Conservation (phyloP, 2,797 vertebrate species). For the Megalops cyprinoides region DNA sequence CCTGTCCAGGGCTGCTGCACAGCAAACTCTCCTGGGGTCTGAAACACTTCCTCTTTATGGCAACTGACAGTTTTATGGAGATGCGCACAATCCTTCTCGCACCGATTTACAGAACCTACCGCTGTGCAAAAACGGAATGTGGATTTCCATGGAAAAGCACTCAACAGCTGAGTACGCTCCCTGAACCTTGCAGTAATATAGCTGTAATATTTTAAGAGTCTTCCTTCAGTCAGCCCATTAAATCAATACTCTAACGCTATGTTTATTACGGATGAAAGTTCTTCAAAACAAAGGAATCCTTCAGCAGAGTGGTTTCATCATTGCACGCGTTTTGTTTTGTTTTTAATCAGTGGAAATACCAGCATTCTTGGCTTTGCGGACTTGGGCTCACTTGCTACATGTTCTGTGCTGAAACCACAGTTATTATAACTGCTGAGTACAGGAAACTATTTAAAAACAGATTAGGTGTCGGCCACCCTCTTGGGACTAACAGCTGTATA, state of each 20-base stretch:
- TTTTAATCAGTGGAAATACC: background rate
- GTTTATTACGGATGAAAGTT: background rate
- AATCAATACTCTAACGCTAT: background rate
- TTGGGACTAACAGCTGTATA: too few relatives aligned
- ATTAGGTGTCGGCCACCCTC: background rate
- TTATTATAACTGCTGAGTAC: constrained; percentile 14
- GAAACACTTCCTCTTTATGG: constrained; percentile 1
- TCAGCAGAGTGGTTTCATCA: background rate
- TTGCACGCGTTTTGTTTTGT: background rate
- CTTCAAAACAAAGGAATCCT: constrained; percentile 1
- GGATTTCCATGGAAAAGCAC: background rate
- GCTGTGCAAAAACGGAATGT: background rate
- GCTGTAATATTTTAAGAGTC: background rate
- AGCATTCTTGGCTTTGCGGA: background rate
- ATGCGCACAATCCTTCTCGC: background rate
- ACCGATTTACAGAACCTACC: background rate
- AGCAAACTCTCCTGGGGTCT: background rate
- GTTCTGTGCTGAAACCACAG: constrained; percentile 3
- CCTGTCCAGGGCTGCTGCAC: background rate
- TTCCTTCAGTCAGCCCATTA: constrained; percentile 11
- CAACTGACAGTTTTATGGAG: background rate
- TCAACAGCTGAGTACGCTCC: background rate
- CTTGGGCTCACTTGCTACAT: background rate
- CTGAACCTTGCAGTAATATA: constrained; percentile 2
- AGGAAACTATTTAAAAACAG: constrained; percentile 1